Evolutionary conservation across 2,888 invertebrate species (phyloP), one percentile per base, ranked within the genome.

Genomic region (Cerceris rybyensis): DNA sequence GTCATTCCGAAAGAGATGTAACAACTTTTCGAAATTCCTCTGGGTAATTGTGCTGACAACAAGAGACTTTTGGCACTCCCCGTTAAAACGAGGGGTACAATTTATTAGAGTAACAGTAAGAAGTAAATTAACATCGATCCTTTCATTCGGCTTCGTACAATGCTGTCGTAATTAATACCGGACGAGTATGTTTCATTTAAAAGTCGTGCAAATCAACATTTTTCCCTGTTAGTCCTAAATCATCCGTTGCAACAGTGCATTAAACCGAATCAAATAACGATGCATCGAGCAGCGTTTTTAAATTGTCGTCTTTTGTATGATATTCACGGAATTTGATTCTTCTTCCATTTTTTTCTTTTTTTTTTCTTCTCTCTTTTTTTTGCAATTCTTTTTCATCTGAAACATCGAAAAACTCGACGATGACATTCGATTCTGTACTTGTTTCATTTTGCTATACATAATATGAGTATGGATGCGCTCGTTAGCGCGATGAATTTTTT

Each of bases 91-190:
- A 83, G 85, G 88, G 86, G 84, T 87, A 78, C 85, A 79, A 79
- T 90, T 90, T 88, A 90, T 90, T 91, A 87, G 88, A 86, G 81
- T 89, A 89, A 88, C 87, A 83, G 78, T 88, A 87, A 86, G 87
- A 88, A 88, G 82, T 89, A 88, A 89, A 88, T 87, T 88, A 85
- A 85, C 80, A 86, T 77, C 75, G 80, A 81, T 82, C 68, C 67
- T 88, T 88, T 82, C 55, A 76, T 87, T 87, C 84, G 85, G 76
- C 79, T 87, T 82, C 82, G 79, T 86, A 88, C 88, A 89, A 72
- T 83, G 85, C 83, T 87, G 87, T 28, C 28, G 28, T 28, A 28
- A 28, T 28, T 28, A 28, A 28, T 28, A 28, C 28, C 28, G 28
- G 28, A 28, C 52, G 63, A n/a, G 58, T 55, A 52, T n/a, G n/a